phyloP scores from a whole-genome alignment of 23 tunicate species.

The Aplidium turbinatum region DNA sequence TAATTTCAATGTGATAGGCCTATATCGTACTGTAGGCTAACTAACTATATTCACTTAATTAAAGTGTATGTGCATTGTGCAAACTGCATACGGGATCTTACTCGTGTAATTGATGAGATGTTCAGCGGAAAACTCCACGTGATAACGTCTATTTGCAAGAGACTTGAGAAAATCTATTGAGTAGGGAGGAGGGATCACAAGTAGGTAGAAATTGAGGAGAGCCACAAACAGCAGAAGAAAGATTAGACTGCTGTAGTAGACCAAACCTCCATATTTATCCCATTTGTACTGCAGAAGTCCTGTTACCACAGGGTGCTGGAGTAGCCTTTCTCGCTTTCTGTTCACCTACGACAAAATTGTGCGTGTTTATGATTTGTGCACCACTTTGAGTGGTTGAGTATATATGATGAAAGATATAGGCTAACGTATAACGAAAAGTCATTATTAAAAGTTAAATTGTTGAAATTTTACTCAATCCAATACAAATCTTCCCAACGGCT shows the following conservation, averaged over 20 bases:
- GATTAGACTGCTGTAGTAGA: conserved; percentile 65
- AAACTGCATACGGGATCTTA: conserved; percentile 7
- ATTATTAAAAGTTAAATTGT: no score
- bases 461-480: no score
- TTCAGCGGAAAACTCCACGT: conserved; percentile 36
- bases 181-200: conserved; percentile 78
- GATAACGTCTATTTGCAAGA: conserved; percentile 72
- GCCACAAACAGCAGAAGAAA: conserved; percentile 55
- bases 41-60: background rate
- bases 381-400: no score
- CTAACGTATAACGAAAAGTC: no score
- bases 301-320: conserved; percentile 87
- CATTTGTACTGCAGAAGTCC: conserved; percentile 81
- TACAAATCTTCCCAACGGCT: no score
- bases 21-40: no score
- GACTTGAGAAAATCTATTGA: conserved; percentile 80
- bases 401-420: no score
- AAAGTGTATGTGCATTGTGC: background rate
- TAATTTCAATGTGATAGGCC: no score
- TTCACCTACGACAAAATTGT: no score
- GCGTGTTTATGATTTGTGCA: no score
- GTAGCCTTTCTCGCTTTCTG: conserved; percentile 62
- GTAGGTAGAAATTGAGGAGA: conserved; percentile 55
- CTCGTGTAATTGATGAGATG: conserved; percentile 67
- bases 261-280: conserved; percentile 82